Percentiles rank a stretch among this genome's conserved stretches.
These are phyloP conservation scores for Drosophila basisetae DNA, from an alignment of 2,888 invertebrate species.

Conservation along the genomic window DNA sequence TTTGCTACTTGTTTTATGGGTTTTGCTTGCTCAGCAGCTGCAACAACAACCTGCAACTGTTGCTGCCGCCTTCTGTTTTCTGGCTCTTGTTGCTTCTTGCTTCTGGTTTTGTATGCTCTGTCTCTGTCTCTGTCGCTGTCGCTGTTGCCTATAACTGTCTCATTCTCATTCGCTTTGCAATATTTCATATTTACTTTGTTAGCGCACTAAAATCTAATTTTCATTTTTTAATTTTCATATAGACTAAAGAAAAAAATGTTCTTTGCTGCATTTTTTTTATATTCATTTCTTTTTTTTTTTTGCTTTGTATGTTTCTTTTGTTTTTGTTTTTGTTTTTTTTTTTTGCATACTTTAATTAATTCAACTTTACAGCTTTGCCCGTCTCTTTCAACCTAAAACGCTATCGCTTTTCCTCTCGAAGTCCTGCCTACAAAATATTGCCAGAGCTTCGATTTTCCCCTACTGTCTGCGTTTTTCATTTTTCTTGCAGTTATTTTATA, in stretches of 20 bases:
- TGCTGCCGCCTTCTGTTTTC: slow-evolving; percentile 11
- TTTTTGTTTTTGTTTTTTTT: not conserved
- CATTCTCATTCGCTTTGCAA: slow-evolving; percentile 54
- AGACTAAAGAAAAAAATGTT: slow-evolving; percentile 70
- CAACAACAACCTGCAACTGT: slow-evolving; percentile 6
- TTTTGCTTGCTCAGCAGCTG: slow-evolving; percentile 12
- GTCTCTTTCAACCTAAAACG: slow-evolving; percentile 19
- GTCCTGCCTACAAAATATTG: slow-evolving; percentile 7
- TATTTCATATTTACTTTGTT: slow-evolving; percentile 63
- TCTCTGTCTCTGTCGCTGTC: slow-evolving; percentile 14
- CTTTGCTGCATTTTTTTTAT: slow-evolving; percentile 13
- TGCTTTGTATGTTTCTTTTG: slow-evolving; percentile 19
- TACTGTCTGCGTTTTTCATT: not conserved
- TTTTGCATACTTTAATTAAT: slow-evolving; percentile 6
- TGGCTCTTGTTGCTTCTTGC: slow-evolving; percentile 2
- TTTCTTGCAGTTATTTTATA: not conserved
- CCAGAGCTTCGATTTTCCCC: slow-evolving; percentile 9
- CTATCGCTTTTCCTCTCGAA: slow-evolving; percentile 11
- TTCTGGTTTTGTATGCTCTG: slow-evolving; percentile 9
- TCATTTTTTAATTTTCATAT: slow-evolving; percentile 31
- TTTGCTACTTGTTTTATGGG: slow-evolving; percentile 61
- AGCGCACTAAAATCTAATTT: slow-evolving; percentile 61
- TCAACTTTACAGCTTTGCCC: slow-evolving; percentile 16
- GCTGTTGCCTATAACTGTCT: slow-evolving; percentile 27
- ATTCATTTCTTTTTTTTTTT: slow-evolving; percentile 9